Conservation (phyloP, 2,797 vertebrate species). For the Trichosurus vulpecula region DNA sequence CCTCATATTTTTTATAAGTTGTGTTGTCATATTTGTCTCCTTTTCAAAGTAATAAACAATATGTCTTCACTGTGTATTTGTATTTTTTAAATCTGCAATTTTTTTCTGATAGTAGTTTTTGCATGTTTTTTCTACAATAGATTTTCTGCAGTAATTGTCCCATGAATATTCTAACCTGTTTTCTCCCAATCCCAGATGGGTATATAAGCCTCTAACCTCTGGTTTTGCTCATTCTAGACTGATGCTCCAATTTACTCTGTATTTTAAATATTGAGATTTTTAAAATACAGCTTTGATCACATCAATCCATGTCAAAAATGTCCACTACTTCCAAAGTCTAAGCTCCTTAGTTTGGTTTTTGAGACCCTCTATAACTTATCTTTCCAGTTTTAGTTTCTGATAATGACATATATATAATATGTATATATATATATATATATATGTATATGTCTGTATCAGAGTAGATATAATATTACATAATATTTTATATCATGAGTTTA, state of each 20-base stretch:
- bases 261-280: not conserved
- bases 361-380: not conserved
- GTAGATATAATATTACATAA: not conserved
- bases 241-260: not conserved
- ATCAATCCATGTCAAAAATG: not conserved
- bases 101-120: no score
- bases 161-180: not conserved
- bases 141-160: not conserved
- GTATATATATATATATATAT: no score
- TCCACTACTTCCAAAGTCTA: not conserved
- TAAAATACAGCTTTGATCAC: not conserved
- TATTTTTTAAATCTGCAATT: not conserved
- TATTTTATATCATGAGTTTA: no score
- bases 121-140: no score
- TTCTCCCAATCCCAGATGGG: not conserved
- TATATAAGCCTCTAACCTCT: not conserved
- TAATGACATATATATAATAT: not conserved
- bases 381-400: not conserved
- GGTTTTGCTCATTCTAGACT: not conserved
- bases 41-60: not conserved
- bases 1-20: conserved; percentile 9
- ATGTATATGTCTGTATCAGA: no score
- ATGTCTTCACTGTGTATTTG: not conserved
- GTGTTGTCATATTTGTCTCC: not conserved
- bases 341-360: not conserved